Percentiles rank a stretch among this genome's conserved stretches.
These are phyloP conservation scores for Chrysochloris asiatica DNA, from an alignment of 2,113 vertebrate genomes.

Conservation along the genomic window DNA sequence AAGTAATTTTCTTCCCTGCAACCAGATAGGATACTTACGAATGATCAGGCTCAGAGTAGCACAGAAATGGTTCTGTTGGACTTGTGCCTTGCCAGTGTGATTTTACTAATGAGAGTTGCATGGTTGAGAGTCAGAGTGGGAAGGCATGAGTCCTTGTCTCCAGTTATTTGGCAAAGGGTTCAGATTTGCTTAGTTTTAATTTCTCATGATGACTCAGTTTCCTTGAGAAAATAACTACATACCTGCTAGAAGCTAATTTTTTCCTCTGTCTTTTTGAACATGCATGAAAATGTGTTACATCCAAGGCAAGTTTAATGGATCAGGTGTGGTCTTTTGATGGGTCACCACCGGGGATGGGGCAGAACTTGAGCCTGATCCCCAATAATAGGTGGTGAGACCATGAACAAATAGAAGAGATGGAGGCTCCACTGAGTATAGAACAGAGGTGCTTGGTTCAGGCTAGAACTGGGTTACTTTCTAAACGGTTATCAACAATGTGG, in stretches of 20 bases:
- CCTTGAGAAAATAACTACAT: conserved; percentile 3
- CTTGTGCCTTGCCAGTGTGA: not conserved
- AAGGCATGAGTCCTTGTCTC: not conserved
- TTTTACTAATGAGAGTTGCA: not conserved
- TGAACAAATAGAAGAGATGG: not conserved
- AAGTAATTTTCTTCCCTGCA: no score
- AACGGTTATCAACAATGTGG: not conserved
- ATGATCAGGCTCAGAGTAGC: not conserved
- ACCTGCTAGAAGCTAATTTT: not conserved
- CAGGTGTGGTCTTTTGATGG: not conserved
- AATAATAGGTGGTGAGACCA: not conserved
- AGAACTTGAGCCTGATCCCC: not conserved
- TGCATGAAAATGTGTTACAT: not conserved
- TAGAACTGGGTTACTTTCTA: conserved; percentile 6
- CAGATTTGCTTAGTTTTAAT: not conserved
- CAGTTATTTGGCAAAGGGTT: not conserved
- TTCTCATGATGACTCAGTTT: conserved; percentile 23
- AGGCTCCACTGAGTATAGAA: not conserved
- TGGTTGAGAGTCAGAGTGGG: not conserved
- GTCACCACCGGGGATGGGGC: not conserved
- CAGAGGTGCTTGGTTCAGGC: not conserved
- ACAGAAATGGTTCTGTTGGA: not conserved
- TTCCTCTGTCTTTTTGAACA: conserved; percentile 5
- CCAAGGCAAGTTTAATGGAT: not conserved
- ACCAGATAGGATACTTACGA: not conserved